phyloP scores from a whole-genome alignment of 1,140 invertebrate genomes.

The Trypoxylus dichotomus region DNA sequence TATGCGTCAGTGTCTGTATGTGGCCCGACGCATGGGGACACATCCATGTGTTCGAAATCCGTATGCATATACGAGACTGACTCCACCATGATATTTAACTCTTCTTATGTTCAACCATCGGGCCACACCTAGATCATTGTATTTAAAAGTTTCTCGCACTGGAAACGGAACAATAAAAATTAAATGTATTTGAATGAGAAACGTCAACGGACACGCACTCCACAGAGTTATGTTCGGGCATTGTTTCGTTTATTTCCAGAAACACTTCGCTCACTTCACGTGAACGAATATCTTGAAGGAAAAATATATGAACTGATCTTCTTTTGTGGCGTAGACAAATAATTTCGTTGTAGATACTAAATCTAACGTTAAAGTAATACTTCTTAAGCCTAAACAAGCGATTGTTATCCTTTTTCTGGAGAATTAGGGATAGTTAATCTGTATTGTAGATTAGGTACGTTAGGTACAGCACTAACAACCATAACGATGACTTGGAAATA shows the following conservation, averaged over 20 bases:
- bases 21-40: not conserved
- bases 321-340: not conserved
- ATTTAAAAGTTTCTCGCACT: conserved; percentile 24
- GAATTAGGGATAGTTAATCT: not conserved
- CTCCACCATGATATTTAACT: conserved; percentile 22
- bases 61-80: not conserved
- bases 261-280: conserved; percentile 5
- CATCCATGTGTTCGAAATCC: conserved; percentile 10
- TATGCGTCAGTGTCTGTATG: conserved; percentile 20
- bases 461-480: too few relatives aligned
- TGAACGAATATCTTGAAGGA: not conserved
- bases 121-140: conserved; percentile 29
- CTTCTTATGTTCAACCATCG: conserved; percentile 22
- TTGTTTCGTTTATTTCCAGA: conserved; percentile 18
- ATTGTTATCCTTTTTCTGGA: not conserved
- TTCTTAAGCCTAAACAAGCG: not conserved
- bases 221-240: conserved; percentile 8
- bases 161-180: conserved; percentile 26
- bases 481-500: too few relatives aligned
- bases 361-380: not conserved
- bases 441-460: too few relatives aligned
- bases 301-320: conserved; percentile 4
- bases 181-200: conserved; percentile 24
- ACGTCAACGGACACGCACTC: conserved; percentile 21
- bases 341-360: not conserved